Evolutionary conservation across 2,113 vertebrate genomes (phyloP).

Genomic region (Aleadryas rufinucha): DNA sequence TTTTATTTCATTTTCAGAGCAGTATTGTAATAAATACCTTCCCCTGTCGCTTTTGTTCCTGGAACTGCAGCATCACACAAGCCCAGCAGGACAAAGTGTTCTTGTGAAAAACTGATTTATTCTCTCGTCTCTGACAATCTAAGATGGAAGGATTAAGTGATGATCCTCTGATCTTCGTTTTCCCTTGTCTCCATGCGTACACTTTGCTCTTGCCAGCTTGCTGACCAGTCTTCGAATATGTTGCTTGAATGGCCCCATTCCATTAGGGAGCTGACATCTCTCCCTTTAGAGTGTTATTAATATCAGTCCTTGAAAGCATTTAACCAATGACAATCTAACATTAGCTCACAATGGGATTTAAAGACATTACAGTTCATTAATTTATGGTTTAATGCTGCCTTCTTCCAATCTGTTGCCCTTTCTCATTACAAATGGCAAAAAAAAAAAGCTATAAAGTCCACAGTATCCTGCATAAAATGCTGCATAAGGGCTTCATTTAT

Average conservation of each 20-base stretch:
- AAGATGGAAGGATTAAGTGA: conserved; percentile 32
- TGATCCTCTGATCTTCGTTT: conserved; percentile 21
- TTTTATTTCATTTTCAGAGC: conserved; percentile 2
- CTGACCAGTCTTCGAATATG: conserved; percentile 42
- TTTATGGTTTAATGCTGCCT: conserved; percentile 48
- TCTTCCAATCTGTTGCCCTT: conserved; percentile 50
- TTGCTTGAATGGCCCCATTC: conserved; percentile 28
- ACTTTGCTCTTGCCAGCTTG: conserved; percentile 3
- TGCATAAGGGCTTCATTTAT: not conserved
- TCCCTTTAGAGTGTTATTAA: conserved; percentile 44
- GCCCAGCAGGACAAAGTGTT: conserved; percentile 33
- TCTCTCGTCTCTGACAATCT: conserved; percentile 22
- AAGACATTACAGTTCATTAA: conserved; percentile 48
- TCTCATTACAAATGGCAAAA: conserved; percentile 25
- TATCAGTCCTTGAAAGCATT: conserved; percentile 60
- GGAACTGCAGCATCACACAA: conserved; percentile 11
- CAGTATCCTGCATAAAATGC: not conserved
- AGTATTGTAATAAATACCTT: not conserved
- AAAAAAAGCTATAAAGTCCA: not conserved
- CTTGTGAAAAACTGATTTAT: conserved; percentile 36
- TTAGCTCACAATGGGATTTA: conserved; percentile 49
- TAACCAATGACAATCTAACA: conserved; percentile 58
- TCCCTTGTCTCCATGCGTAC: not conserved
- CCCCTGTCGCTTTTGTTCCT: not conserved
- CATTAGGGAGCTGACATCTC: conserved; percentile 41